Percentiles rank a stretch among this genome's conserved stretches.
Conservation (phyloP, 2,113 vertebrate species). For the Seriola dumerili region DNA sequence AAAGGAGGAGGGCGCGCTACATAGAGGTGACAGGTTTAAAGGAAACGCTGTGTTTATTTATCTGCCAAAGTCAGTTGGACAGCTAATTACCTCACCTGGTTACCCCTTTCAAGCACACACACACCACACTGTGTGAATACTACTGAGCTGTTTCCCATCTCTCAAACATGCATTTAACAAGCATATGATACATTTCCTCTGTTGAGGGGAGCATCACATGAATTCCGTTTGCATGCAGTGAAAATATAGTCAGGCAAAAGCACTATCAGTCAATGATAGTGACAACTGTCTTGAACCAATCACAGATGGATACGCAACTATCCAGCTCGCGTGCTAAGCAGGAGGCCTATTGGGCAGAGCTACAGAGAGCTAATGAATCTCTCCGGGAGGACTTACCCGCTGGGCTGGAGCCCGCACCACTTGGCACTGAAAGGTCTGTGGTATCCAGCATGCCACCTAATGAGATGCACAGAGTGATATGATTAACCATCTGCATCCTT, state of each 20-base stretch:
- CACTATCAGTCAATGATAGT: conserved; percentile 29
- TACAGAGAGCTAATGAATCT: conserved; percentile 78
- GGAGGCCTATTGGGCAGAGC: conserved; percentile 74
- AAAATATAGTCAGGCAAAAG: conserved; percentile 34
- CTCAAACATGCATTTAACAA: conserved; percentile 27
- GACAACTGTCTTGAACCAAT: conserved; percentile 63
- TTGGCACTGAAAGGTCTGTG: conserved; percentile 91
- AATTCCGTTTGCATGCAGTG: conserved; percentile 28
- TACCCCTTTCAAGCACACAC: conserved; percentile 48
- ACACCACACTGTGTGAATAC: conserved; percentile 16
- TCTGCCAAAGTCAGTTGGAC: conserved; percentile 63
- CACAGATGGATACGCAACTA: conserved; percentile 65
- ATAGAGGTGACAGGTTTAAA: conserved; percentile 66
- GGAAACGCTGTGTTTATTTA: conserved; percentile 74
- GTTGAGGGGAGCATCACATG: conserved; percentile 10
- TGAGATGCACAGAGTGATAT: conserved; percentile 80
- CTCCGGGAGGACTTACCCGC: conserved; percentile 87
- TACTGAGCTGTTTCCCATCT: conserved; percentile 24
- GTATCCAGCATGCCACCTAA: conserved; percentile 92
- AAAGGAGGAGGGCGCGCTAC: conserved; percentile 61
- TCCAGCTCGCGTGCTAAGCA: conserved; percentile 67
- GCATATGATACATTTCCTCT: conserved; percentile 34
- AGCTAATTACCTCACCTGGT: conserved; percentile 47
- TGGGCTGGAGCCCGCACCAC: conserved; percentile 91
- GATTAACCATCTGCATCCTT: conserved; percentile 83